These are phyloP conservation scores for Eupelmus urozonus DNA, from an alignment of 2,888 invertebrate species.

Conservation along the genomic window DNA sequence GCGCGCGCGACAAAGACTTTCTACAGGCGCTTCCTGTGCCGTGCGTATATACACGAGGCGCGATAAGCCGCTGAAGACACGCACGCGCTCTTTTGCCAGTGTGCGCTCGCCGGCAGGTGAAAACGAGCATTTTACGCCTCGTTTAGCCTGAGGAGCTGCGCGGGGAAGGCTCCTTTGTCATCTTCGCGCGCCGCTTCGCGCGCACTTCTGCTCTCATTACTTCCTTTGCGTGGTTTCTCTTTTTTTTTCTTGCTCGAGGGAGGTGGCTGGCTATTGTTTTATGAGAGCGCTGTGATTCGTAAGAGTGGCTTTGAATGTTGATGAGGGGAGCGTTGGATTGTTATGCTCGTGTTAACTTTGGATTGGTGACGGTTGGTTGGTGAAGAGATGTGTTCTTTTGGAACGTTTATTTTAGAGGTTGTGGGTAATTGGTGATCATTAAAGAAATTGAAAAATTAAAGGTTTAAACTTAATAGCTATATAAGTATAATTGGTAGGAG, in stretches of 20 bases:
- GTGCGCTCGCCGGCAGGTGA: slow-evolving; percentile 32
- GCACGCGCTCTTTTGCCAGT: neutral
- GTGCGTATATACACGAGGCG: neutral
- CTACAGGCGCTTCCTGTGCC: slow-evolving; percentile 8
- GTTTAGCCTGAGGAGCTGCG: slow-evolving; percentile 18
- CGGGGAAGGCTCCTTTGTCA: slow-evolving; percentile 21
- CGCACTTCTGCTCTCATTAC: slow-evolving; percentile 8
- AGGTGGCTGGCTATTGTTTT: neutral
- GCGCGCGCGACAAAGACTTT: slow-evolving; percentile 38
- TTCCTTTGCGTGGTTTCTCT: slow-evolving; percentile 4
- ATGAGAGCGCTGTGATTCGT: neutral
- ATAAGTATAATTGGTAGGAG: too few species aligned
- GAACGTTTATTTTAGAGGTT: too few species aligned
- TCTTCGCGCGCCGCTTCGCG: slow-evolving; percentile 25
- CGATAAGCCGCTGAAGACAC: too few species aligned
- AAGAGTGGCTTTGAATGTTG: too few species aligned
- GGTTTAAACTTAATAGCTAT: too few species aligned
- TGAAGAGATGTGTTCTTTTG: too few species aligned
- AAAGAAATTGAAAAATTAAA: too few species aligned
- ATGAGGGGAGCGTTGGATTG: too few species aligned
- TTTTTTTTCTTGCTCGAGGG: neutral
- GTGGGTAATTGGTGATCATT: too few species aligned
- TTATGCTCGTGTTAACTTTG: too few species aligned
- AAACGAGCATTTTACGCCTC: slow-evolving; percentile 46
- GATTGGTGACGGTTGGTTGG: too few species aligned